Base-by-base conservation (phyloP, 2,113 vertebrate species). In the Amblyornis subalaris region DNA sequence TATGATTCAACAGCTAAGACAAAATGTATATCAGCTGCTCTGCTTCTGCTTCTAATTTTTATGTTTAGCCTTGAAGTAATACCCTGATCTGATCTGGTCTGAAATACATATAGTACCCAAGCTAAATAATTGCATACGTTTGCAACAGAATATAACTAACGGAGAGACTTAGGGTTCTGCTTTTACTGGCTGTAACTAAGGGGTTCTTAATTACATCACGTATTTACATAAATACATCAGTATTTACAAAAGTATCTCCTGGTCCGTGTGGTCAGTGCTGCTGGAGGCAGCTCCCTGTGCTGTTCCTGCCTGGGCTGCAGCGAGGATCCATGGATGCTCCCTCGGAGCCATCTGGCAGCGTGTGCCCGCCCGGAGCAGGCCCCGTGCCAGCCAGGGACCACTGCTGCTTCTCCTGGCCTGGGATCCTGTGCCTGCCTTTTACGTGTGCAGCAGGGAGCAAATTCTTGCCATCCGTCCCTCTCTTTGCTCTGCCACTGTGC, bases 381-480 rank as follows among this genome's bases (percentile, higher is more conserved):
- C 12, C 12, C 1, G 16, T 25, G 80, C 93, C 95, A 87, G 76
- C 83, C 29, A 61, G 53, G 62, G 48, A 28, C 28, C 45, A 0
- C 45, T 55, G 92, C 83, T 45, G 57, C 65, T 71, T 24, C 60
- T 47, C 44, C 38, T 36, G 81, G 57, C 25, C 16, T 3, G 3
- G 1, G 16, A 0, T 2, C 23, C 90, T 53, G 79, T 0, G 2
- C 50, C 33, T 42, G 11, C 44, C 60, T n/a, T 17, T 8, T 33
- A 8, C 22, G 0, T 1, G 10, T 51, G 22, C 57, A 71, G 55
- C 35, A 38, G 36, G 53, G 4, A 58, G 25, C 28, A 15, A 45
- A 22, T 1, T 16, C 28, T 9, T 14, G 35, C 29, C 57, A 6
- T 42, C 7, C 0, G 0, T 25, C 3, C 57, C 26, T 45, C 10